Conservation (phyloP, 2,888 invertebrate species). For the Phlogophora meticulosa region DNA sequence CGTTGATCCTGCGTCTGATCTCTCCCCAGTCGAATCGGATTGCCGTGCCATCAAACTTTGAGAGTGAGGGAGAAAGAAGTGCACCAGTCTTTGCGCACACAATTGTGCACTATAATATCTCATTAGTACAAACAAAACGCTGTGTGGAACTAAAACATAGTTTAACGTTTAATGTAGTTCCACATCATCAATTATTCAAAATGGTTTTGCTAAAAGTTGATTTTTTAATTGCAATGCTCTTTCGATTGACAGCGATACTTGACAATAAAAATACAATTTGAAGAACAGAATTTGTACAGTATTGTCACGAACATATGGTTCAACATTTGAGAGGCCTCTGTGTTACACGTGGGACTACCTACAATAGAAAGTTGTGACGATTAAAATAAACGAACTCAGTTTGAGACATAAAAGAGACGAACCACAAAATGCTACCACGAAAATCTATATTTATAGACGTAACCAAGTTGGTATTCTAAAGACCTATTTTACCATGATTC, state of each 20-base stretch:
- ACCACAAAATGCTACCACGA: not conserved
- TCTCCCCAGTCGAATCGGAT: too few species aligned
- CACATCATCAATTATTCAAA: too few species aligned
- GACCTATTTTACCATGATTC: not conserved
- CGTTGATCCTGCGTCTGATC: too few species aligned
- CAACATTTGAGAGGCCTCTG: not conserved
- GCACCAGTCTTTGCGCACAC: too few species aligned
- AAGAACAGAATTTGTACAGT: not conserved
- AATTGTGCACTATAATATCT: too few species aligned
- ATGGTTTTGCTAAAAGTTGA: too few species aligned
- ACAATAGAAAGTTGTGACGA: not conserved
- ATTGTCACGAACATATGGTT: not conserved
- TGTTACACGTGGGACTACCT: not conserved
- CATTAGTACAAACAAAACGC: too few species aligned
- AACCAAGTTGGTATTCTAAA: not conserved
- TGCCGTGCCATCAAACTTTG: too few species aligned
- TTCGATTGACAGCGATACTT: not conserved
- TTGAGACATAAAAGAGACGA: slow-evolving; percentile 6
- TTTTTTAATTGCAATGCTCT: not conserved
- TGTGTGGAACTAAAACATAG: too few species aligned
- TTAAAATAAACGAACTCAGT: not conserved
- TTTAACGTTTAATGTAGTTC: too few species aligned
- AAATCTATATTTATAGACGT: not conserved
- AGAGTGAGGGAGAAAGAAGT: too few species aligned
- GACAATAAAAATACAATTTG: not conserved